Conservation (phyloP, 2,888 invertebrate genomes). For the Epirrhoe alternata region DNA sequence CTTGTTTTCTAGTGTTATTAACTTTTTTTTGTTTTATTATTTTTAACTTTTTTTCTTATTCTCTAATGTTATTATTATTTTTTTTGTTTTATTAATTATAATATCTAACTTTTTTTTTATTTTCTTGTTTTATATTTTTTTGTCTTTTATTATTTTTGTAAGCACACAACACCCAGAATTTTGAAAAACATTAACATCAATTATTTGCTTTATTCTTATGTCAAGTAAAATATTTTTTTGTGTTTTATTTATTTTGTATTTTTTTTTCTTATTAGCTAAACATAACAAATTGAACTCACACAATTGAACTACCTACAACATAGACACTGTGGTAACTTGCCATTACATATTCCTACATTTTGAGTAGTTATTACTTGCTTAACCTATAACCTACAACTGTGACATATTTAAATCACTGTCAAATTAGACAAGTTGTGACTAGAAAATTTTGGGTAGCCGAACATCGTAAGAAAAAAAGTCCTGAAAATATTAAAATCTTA, state of each 20-base stretch:
- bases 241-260: not conserved
- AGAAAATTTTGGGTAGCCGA: not conserved
- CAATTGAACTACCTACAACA: slow-evolving; percentile 19
- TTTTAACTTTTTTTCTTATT: not conserved
- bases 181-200: not conserved
- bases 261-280: slow-evolving; percentile 5
- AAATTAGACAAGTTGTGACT: not conserved
- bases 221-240: not conserved
- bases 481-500: not conserved
- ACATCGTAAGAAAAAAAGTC: not conserved
- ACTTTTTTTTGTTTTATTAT: not conserved
- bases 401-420: slow-evolving; percentile 7
- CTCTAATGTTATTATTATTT: not conserved
- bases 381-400: not conserved
- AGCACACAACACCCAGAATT: slow-evolving; percentile 1
- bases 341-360: slow-evolving; percentile 12
- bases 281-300: slow-evolving; percentile 11
- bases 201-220: not conserved
- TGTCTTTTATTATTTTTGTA: not conserved
- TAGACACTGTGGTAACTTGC: slow-evolving; percentile 25
- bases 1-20: not conserved
- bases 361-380: not conserved
- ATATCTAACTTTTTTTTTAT: not conserved
- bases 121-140: not conserved
- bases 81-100: not conserved